Conservation (phyloP, 2,113 vertebrate species). For the Pollachius pollachius region DNA sequence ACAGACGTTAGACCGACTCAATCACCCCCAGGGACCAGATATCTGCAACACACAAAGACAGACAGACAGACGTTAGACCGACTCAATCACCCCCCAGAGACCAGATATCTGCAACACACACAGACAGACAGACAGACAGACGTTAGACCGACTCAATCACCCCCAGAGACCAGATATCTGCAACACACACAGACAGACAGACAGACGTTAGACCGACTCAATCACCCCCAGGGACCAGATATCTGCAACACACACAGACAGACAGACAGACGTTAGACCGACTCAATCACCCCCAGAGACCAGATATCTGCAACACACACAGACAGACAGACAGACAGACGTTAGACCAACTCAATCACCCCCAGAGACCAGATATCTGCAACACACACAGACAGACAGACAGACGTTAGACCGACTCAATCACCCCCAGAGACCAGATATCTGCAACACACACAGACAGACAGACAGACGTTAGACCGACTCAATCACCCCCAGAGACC, state of each 20-base stretch:
- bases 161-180: slow-evolving; percentile 89
- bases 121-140: slow-evolving; percentile 26
- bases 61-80: slow-evolving; percentile 1
- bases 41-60: slow-evolving; percentile 70
- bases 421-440: slow-evolving; percentile 89
- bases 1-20: neutral
- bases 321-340: slow-evolving; percentile 24
- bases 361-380: slow-evolving; percentile 89
- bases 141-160: slow-evolving; percentile 68
- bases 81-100: slow-evolving; percentile 85
- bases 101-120: slow-evolving; percentile 81
- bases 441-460: slow-evolving; percentile 80
- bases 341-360: slow-evolving; percentile 68
- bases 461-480: slow-evolving; percentile 13
- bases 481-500: slow-evolving; percentile 87
- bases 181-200: slow-evolving; percentile 50
- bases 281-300: slow-evolving; percentile 86
- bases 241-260: slow-evolving; percentile 70
- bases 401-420: slow-evolving; percentile 34
- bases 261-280: slow-evolving; percentile 1
- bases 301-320: slow-evolving; percentile 79
- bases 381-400: slow-evolving; percentile 42
- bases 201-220: neutral
- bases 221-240: slow-evolving; percentile 90
- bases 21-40: slow-evolving; percentile 90